Conservation (phyloP, 2,888 invertebrate species). For the Macrophya annulata region DNA sequence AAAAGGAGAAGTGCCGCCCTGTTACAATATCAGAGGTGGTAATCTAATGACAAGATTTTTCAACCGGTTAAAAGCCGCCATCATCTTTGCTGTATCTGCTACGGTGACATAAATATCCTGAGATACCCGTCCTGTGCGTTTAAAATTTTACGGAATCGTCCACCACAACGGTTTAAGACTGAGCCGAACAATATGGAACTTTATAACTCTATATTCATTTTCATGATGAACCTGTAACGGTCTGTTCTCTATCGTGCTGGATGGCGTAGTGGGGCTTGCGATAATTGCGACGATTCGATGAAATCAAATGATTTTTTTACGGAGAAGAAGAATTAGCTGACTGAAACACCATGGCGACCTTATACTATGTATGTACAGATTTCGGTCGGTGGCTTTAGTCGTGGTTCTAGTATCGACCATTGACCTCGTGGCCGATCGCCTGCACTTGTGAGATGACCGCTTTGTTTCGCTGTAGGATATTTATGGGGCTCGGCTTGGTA, state of each 20-base stretch:
- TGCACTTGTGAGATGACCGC: neutral
- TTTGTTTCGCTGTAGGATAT: neutral
- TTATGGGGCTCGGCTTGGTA: neutral
- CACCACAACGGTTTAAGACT: neutral
- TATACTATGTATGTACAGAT: neutral
- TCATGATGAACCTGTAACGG: neutral
- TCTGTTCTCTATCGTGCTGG: neutral
- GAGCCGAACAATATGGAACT: neutral
- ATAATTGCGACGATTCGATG: neutral
- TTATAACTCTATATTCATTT: neutral
- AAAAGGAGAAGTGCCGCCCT: neutral
- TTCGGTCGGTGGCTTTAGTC: constrained; percentile 2
- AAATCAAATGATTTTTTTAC: neutral
- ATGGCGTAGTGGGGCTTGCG: neutral
- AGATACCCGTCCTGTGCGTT: neutral
- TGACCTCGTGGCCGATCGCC: neutral
- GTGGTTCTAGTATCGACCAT: constrained; percentile 3
- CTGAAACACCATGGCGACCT: neutral
- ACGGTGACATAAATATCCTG: neutral
- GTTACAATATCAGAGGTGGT: neutral
- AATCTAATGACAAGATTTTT: neutral
- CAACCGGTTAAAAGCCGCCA: neutral
- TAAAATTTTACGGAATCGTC: neutral
- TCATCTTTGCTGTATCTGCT: constrained; percentile 13
- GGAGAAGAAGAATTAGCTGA: neutral